Evolutionary conservation across 2,797 vertebrate genomes (phyloP), one percentile per base, ranked within the genome.

Genomic region (Gila robusta): DNA sequence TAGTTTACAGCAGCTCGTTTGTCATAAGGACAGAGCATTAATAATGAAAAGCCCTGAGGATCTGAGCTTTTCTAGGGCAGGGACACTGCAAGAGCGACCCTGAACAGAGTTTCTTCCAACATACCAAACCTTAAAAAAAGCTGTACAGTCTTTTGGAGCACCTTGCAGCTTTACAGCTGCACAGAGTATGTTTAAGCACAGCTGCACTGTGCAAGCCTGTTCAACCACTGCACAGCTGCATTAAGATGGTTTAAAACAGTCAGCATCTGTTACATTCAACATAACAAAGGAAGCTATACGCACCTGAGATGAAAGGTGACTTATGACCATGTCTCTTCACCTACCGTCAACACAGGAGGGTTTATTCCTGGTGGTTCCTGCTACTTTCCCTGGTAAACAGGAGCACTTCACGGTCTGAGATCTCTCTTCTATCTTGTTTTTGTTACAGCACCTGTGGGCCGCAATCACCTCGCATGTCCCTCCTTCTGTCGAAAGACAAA

Each of bases 401-500:
- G 98, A 99, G 91, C 98, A 99, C 94, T 99, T 99, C 90, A 99
- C 98, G 64, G 98, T 99, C 94, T 99, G 98, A 21, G 98, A 99
- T 91, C 98, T 95, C 94, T 99, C 98, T 93, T 99, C 98, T 83
- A 99, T 99, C 85, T 98, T 97, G 93, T 99, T 99, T 96, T 99
- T 99, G 95, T 99, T 99, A 93, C 98, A 99, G 93, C 98, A 99
- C 95, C 98, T 96, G 95, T 99, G 98, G 59, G 98, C 98, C n/a
- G 98, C 98, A 87, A 99, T 98, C 93, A 99, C 98, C 95, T 99
- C 98, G 92, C 98, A 99, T 4, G 98, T 99, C 93, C 98, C 98
- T 91, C 98, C 98, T 96, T 99, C 98, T 99, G 96, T 71, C 89
- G 44, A 54, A 66, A 93, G 92, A 86, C 5, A 87, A 83, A 81